A percentile compares a stretch with the other conserved stretches of the same genome.
phyloP scores from a whole-genome alignment of 2,113 vertebrate species.

The Ciconia boyciana region DNA sequence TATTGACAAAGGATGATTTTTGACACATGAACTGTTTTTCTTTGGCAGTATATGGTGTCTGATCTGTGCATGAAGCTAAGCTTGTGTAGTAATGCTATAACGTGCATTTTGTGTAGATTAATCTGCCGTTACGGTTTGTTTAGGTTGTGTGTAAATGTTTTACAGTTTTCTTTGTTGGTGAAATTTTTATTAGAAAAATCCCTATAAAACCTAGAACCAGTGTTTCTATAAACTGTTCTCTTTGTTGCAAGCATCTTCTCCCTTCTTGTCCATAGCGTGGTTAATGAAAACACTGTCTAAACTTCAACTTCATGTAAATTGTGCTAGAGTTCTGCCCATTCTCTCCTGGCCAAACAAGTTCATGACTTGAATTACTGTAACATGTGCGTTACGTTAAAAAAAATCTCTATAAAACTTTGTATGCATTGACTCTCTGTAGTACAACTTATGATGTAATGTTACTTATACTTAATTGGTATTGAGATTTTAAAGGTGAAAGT shows the following conservation, averaged over 20 bases:
- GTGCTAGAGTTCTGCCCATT: not conserved
- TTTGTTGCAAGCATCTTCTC: not conserved
- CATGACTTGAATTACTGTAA: not conserved
- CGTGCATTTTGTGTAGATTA: not conserved
- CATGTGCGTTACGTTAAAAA: not conserved
- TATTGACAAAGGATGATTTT: not conserved
- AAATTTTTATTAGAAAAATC: not conserved
- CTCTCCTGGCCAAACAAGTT: not conserved
- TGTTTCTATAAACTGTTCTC: not conserved
- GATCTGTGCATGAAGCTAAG: not conserved
- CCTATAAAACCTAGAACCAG: not conserved
- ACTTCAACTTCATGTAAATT: not conserved
- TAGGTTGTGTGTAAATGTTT: not conserved
- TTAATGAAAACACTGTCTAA: not conserved
- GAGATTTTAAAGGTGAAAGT: not conserved
- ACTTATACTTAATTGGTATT: not conserved
- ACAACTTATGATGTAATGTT: not conserved
- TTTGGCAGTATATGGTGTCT: not conserved
- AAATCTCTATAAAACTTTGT: not conserved
- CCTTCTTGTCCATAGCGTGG: not conserved
- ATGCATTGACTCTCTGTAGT: not conserved
- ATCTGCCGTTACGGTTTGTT: not conserved
- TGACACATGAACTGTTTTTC: not conserved
- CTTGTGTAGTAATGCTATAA: not conserved
- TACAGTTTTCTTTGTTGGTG: not conserved